Evolutionary conservation across 2,888 invertebrate genomes (phyloP).

Genomic region (Oscheius sp.): DNA sequence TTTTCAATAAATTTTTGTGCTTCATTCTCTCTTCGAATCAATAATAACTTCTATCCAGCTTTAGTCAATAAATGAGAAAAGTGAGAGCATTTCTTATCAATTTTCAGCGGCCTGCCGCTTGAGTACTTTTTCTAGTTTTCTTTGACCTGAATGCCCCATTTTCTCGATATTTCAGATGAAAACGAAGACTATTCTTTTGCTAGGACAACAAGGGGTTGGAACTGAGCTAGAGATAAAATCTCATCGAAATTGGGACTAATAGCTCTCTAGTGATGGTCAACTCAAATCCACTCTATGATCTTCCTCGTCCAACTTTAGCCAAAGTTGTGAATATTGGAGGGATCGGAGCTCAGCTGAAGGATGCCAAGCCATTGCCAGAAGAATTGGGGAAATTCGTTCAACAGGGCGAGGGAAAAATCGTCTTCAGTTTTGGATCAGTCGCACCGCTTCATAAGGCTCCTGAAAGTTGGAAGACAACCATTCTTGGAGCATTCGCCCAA

Average conservation of each 20-base stretch:
- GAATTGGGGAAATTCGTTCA: slow-evolving; percentile 34
- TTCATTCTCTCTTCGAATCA: no score
- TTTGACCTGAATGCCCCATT: no score
- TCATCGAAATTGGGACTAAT: slow-evolving; percentile 34
- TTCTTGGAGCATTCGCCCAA: slow-evolving; percentile 25
- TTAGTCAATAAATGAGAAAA: no score
- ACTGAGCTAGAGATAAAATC: no score
- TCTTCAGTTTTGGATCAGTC: slow-evolving; percentile 47
- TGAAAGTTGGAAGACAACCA: slow-evolving; percentile 25
- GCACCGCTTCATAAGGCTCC: slow-evolving; percentile 32
- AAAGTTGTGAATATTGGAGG: slow-evolving; percentile 58
- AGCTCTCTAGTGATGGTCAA: slow-evolving; percentile 48
- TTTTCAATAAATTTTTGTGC: slow-evolving; percentile 39
- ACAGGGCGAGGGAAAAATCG: slow-evolving; percentile 34
- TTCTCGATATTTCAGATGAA: no score
- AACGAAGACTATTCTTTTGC: no score
- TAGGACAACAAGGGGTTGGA: no score
- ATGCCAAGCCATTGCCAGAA: slow-evolving; percentile 42
- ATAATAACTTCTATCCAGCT: no score
- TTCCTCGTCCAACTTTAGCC: slow-evolving; percentile 53
- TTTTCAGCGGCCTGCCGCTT: no score
- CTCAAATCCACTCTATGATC: slow-evolving; percentile 53
- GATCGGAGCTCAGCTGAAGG: slow-evolving; percentile 45
- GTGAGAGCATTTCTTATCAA: no score
- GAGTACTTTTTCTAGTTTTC: no score